Base-by-base conservation (phyloP, 2,113 vertebrate genomes). In the Bufo gargarizans region DNA sequence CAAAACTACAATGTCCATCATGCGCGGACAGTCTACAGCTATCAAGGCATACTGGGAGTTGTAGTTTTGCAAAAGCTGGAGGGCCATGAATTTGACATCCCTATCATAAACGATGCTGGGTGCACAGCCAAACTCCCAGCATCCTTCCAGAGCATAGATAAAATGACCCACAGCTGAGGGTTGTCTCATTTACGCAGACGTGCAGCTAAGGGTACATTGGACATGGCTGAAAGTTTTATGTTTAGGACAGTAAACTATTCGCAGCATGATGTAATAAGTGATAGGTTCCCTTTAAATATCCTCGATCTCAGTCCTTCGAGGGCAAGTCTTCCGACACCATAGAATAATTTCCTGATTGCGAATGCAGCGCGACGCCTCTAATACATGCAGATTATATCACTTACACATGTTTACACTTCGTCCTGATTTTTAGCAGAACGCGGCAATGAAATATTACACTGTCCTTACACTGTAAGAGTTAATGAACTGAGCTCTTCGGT, bases 401-500 rank as follows among this genome's bases (percentile, higher is more conserved):
- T 91, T 91, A 91, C 94, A 90, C 92, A 93, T 92, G 92, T 93
- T 94, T 93, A 93, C 93, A 93, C 93, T 81, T 16, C 11, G n/a
- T 56, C 90, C 91, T 89, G 87, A 88, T 90, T 92, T 76, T 92
- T 91, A 91, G 90, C 65, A 89, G 93, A 92, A 92, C 92, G 92
- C 91, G 90, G 91, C 92, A 92, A 91, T 90, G 92, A 92, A 94
- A 91, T 92, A 89, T 92, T 92, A 93, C 91, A 93, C 92, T 91
- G 91, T 84, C 91, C 50, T 90, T 93, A 91, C 91, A 93, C 92
- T 94, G n/a, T 92, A 93, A 93, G 93, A 94, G 93, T 94, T 94
- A 94, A 95, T 92, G 93, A 95, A 94, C 93, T 92, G 92, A 90
- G 93, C 93, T 95, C 93, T 93, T 61, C 91, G 77, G 90, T 95